Base-by-base conservation (phyloP, 2,888 invertebrate species). In the Hyppa rectilinea region DNA sequence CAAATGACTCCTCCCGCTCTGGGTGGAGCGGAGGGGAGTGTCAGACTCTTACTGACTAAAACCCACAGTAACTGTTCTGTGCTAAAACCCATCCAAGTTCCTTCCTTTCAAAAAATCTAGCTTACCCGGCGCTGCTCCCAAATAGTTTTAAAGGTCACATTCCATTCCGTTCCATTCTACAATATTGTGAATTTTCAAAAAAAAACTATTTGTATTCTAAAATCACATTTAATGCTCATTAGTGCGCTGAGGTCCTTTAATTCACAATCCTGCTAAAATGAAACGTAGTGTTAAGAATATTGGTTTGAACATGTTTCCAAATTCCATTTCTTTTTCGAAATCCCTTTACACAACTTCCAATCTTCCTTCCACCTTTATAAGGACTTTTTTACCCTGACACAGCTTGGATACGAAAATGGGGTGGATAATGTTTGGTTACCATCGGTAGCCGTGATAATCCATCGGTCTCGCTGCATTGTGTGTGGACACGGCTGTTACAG, bases 401-500 rank as follows among this genome's bases (percentile, higher is more conserved):
- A 23, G 43, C 34, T 56, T 14, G 4, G 17, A 4, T 31, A 5
- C 6, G 53, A 49, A 38, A 68, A 72, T 72, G 47, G 77, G 81
- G 74, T 79, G 61, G 58, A 29, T 40, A 63, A 75, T 83, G 78
- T 86, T 87, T 83, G 71, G 85, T 75, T 82, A 71, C 62, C 70
- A 70, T 83, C 76, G 71, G 75, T 62, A 83, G 82, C 86, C 85
- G 87, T 87, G 81, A 81, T 87, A 91, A 92, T 91, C 87, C 87
- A 84, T 91, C 81, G 75, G 88, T 82, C 72, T 71, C 75, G 89
- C 84, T 79, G 73, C 85, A 87, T 83, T 87, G 87, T 87, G 80
- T 71, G 64, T 74, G 82, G 88, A 80, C 82, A 83, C 84, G 87
- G 84, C 78, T 78, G 80, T 87, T 87, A 85, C 63, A 38, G 68